A percentile compares a stretch with the other conserved stretches of the same genome.
Evolutionary conservation across 2,888 invertebrate species (phyloP).

Genomic region (Drosophila subsilvestris): DNA sequence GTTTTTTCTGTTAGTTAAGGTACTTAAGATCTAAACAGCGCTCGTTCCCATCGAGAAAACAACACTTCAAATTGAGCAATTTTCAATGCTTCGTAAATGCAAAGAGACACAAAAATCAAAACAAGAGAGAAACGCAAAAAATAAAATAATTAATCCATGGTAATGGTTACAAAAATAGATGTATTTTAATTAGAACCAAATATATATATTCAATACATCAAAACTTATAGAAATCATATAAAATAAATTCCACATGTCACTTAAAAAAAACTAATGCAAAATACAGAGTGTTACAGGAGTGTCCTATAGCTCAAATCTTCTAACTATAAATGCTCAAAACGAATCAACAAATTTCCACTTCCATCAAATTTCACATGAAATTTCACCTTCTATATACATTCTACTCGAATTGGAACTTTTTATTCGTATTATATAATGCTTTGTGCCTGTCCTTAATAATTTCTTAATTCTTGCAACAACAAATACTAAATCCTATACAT

Average conservation of each 20-base stretch:
- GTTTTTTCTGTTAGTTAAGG: constrained; percentile 59
- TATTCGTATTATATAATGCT: constrained; percentile 20
- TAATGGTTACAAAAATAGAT: constrained; percentile 38
- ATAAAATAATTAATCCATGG: constrained; percentile 1
- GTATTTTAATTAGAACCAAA: constrained; percentile 33
- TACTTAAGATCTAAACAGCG: constrained; percentile 71
- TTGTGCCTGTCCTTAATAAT: constrained; percentile 35
- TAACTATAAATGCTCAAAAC: constrained; percentile 43
- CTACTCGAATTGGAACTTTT: constrained; percentile 28
- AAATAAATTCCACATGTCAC: constrained; percentile 39
- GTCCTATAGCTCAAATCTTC: constrained; percentile 32
- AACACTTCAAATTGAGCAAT: constrained; percentile 57
- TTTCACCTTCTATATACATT: constrained; percentile 35
- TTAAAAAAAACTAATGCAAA: constrained; percentile 30
- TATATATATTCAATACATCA: constrained; percentile 14
- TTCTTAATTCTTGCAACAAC: constrained; percentile 55
- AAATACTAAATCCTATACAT: constrained; percentile 47
- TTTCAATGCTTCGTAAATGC: constrained; percentile 25
- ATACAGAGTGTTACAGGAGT: background rate
- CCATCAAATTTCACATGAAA: constrained; percentile 27
- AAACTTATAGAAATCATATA: constrained; percentile 38
- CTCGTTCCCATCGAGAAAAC: constrained; percentile 10
- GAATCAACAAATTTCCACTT: constrained; percentile 36
- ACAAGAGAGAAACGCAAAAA: background rate
- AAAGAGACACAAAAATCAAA: constrained; percentile 7